These are phyloP conservation scores for Cyanoramphus novaezelandiae DNA, from an alignment of 2,113 vertebrate genomes.

Conservation along the genomic window DNA sequence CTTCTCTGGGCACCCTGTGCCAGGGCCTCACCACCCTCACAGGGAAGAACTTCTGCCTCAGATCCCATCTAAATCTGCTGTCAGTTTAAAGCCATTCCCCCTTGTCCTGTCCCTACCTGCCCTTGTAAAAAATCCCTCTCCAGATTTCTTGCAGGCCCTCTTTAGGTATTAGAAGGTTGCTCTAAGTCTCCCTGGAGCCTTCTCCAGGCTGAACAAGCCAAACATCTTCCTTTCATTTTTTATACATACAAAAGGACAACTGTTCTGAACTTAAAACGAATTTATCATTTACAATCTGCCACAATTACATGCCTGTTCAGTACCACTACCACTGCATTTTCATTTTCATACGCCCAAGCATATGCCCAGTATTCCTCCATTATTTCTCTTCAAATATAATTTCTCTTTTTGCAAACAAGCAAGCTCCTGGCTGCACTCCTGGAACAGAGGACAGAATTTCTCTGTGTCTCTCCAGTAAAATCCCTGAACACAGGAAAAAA, in stretches of 20 bases:
- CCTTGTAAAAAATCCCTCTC: neutral
- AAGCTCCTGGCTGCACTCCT: neutral
- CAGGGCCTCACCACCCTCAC: neutral
- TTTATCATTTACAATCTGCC: neutral
- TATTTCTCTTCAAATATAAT: neutral
- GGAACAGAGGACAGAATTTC: neutral
- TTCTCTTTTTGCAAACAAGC: neutral
- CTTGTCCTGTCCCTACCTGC: neutral
- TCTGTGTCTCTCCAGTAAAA: neutral
- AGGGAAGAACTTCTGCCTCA: neutral
- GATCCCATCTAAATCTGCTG: neutral
- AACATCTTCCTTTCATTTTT: neutral
- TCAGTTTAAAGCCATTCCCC: neutral
- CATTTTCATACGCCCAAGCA: neutral
- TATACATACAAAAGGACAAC: neutral
- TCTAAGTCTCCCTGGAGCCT: neutral
- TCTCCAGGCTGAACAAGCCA: neutral
- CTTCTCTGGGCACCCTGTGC: neutral
- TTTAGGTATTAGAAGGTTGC: neutral
- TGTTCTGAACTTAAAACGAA: neutral
- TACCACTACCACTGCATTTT: neutral
- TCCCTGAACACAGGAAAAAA: neutral
- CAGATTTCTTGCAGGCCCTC: neutral
- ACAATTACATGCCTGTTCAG: neutral
- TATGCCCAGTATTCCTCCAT: neutral